Conservation (phyloP, 2,888 invertebrate genomes). For the Syritta pipiens region DNA sequence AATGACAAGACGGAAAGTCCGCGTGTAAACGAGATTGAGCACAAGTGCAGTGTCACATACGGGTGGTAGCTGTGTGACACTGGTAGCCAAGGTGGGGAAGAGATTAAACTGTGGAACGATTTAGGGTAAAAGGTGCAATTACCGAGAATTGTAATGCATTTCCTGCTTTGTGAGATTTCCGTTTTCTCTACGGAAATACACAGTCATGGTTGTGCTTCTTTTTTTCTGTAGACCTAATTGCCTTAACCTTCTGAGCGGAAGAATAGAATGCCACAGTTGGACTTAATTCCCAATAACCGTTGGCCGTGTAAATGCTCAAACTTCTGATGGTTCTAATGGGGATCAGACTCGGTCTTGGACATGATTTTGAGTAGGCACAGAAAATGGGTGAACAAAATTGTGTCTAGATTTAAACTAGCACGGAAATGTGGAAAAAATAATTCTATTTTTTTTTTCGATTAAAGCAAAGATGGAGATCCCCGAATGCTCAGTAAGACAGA, state of each 20-base stretch:
- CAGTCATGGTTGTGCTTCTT: too few species aligned
- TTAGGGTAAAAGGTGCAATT: conserved; percentile 60
- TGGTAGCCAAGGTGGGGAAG: conserved; percentile 37
- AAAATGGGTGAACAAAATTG: too few species aligned
- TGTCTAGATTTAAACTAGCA: too few species aligned
- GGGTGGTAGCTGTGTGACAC: too few species aligned
- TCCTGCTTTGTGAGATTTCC: conserved; percentile 39
- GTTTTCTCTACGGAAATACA: too few species aligned
- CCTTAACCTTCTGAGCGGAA: background rate
- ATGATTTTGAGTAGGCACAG: too few species aligned
- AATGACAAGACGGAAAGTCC: conserved; percentile 38
- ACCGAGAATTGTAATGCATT: conserved; percentile 35
- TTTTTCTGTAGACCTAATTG: background rate
- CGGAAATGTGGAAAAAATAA: too few species aligned
- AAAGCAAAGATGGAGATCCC: too few species aligned
- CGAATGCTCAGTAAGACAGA: too few species aligned
- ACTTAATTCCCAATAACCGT: background rate
- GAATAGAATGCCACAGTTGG: background rate
- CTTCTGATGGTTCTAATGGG: too few species aligned
- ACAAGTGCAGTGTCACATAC: conserved; percentile 53
- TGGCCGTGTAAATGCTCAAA: background rate
- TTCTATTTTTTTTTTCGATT: too few species aligned
- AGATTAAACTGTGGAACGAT: conserved; percentile 35
- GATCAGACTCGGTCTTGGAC: too few species aligned
- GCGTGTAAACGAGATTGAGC: conserved; percentile 11